Evolutionary conservation across 2,797 vertebrate genomes (phyloP).

Genomic region (Molossus molossus): DNA sequence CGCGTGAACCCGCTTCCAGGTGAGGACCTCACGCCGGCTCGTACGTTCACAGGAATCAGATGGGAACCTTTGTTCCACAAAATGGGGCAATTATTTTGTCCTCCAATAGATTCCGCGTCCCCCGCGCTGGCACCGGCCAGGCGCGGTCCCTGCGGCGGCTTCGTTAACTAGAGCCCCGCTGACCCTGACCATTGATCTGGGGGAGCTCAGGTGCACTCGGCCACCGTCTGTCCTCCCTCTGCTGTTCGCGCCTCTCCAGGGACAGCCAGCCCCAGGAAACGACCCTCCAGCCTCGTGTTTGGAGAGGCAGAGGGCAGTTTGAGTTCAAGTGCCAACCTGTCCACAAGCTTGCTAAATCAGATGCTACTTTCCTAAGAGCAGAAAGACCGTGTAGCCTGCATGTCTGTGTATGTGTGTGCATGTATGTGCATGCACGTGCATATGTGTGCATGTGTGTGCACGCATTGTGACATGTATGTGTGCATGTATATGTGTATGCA

Average conservation of each 20-base stretch:
- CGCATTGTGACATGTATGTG: no score
- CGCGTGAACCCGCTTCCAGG: slow-evolving; percentile 71
- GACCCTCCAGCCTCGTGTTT: slow-evolving; percentile 83
- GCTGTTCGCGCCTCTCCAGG: slow-evolving; percentile 86
- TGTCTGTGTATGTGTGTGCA: background rate
- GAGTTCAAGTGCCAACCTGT: slow-evolving; percentile 85
- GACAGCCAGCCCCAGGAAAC: slow-evolving; percentile 86
- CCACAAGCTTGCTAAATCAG: slow-evolving; percentile 80
- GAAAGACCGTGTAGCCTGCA: slow-evolving; percentile 69
- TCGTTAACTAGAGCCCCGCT: slow-evolving; percentile 91
- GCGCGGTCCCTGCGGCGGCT: slow-evolving; percentile 73
- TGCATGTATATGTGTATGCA: no score
- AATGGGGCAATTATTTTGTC: slow-evolving; percentile 90
- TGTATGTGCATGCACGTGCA: background rate
- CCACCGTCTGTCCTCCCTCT: slow-evolving; percentile 78
- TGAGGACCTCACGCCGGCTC: slow-evolving; percentile 71
- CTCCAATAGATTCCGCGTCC: slow-evolving; percentile 78
- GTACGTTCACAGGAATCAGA: slow-evolving; percentile 81
- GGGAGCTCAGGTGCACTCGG: slow-evolving; percentile 84
- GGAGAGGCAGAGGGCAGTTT: slow-evolving; percentile 82
- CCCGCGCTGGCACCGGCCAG: slow-evolving; percentile 81
- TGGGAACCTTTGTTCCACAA: slow-evolving; percentile 81
- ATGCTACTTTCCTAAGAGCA: slow-evolving; percentile 81
- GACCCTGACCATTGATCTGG: slow-evolving; percentile 90
- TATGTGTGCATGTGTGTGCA: background rate